Base-by-base conservation (phyloP, 2,888 invertebrate genomes). In the Diabrotica balteata region DNA sequence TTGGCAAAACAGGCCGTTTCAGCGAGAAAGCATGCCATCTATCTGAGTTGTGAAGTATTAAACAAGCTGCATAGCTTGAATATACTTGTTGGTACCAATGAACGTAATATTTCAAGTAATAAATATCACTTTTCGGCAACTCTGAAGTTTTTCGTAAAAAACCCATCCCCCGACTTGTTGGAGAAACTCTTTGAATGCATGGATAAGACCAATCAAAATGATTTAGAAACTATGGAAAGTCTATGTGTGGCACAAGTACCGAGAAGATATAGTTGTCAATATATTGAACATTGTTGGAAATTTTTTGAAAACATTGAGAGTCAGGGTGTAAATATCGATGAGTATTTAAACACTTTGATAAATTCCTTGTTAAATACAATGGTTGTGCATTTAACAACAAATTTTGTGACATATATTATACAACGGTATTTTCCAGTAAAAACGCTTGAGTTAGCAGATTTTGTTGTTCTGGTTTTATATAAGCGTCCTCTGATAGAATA, bases 1-100 rank as follows among this genome's bases (percentile, higher is more conserved):
- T 64, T 77, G 53, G 61, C 66, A 44, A 69, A 68, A 44, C 63
- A 63, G 52, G 75, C 76, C 1, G 69, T 76, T 7, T 77, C 77
- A 4, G 70, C 69, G 0, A 67, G 75, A 66, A 77, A 77, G 66
- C 77, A 77, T 44, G 73, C 75, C 7, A 47, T 73, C 7, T 75
- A 63, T 57, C 52, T 77, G 32, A 72, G 71, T 4, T 76, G 75
- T 51, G 67, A 65, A 42, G 51, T 74, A 8, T 50, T 72, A 7
- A 46, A 75, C 10, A 61, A 63, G 44, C 63, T 72, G 8, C 64
- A 68, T 10, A 64, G 68, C 17, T 8, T 68, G 11, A 59, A 64
- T 22, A 17, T 71, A n/a, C 55, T 73, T 5, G 59, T 57, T 45
- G 52, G 47, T 32, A 59, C 53, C n/a, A 67, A 59, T 49, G 65